Percentiles rank a stretch among this genome's conserved stretches.
phyloP scores from a whole-genome alignment of 2,113 vertebrate genomes.

The Aldabrachelys gigantea region DNA sequence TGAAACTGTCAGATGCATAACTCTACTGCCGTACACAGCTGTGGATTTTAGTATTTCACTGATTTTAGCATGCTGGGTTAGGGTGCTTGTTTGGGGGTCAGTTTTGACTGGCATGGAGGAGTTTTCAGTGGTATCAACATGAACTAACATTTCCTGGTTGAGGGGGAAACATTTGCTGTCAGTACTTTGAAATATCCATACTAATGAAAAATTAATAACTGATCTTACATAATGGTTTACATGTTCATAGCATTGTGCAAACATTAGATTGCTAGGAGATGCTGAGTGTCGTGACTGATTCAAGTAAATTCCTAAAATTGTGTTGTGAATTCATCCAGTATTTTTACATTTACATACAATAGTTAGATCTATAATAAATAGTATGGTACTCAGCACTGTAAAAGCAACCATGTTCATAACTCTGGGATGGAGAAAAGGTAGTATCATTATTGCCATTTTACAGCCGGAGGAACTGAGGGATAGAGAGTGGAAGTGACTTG shows the following conservation, averaged over 20 bases:
- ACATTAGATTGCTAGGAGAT: not conserved
- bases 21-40: conserved; percentile 58
- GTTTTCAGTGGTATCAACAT: conserved; percentile 5
- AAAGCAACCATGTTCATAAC: not conserved
- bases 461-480: too few species aligned
- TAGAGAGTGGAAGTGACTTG: not conserved
- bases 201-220: not conserved
- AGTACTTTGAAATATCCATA: not conserved
- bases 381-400: not conserved
- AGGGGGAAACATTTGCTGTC: not conserved
- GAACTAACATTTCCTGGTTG: not conserved
- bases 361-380: not conserved
- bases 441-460: not conserved
- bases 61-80: conserved; percentile 30
- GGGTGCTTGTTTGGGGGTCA: conserved; percentile 33
- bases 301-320: not conserved
- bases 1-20: conserved; percentile 74
- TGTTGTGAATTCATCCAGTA: not conserved
- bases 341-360: not conserved
- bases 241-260: not conserved
- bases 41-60: conserved; percentile 27
- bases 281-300: accelerated
- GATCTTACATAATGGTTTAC: not conserved
- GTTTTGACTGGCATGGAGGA: conserved; percentile 18
- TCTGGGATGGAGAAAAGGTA: not conserved